phyloP scores from a whole-genome alignment of 2,113 vertebrate genomes.

The Lycocorax pyrrhopterus region DNA sequence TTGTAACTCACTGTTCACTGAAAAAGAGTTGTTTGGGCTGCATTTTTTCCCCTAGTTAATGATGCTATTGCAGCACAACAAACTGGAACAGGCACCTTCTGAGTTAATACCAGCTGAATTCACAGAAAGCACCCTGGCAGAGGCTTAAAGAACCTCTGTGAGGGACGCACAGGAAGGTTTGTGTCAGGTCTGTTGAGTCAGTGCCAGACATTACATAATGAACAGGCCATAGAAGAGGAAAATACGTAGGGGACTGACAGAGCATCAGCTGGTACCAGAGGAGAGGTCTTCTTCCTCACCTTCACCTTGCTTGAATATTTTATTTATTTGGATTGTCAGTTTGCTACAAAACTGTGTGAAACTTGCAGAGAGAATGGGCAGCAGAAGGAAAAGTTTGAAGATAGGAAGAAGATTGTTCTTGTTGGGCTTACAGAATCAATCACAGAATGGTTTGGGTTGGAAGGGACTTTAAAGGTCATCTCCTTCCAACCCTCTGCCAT shows the following conservation, averaged over 20 bases:
- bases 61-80: background rate
- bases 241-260: background rate
- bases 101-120: background rate
- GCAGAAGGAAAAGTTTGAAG: background rate
- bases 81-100: background rate
- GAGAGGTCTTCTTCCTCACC: background rate
- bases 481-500: accelerated
- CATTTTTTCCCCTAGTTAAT: background rate
- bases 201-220: background rate
- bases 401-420: background rate
- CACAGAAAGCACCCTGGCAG: background rate
- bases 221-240: background rate
- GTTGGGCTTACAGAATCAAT: background rate
- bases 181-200: background rate
- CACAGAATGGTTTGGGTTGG: background rate
- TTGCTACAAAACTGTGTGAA: background rate
- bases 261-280: background rate
- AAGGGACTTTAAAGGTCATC: background rate
- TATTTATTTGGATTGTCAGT: background rate
- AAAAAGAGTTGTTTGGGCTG: background rate
- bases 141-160: background rate
- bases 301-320: background rate
- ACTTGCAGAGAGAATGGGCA: background rate
- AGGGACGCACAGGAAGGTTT: background rate
- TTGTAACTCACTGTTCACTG: background rate